Conservation (phyloP, 1,140 invertebrate genomes). For the Drosophila nebulosa region DNA sequence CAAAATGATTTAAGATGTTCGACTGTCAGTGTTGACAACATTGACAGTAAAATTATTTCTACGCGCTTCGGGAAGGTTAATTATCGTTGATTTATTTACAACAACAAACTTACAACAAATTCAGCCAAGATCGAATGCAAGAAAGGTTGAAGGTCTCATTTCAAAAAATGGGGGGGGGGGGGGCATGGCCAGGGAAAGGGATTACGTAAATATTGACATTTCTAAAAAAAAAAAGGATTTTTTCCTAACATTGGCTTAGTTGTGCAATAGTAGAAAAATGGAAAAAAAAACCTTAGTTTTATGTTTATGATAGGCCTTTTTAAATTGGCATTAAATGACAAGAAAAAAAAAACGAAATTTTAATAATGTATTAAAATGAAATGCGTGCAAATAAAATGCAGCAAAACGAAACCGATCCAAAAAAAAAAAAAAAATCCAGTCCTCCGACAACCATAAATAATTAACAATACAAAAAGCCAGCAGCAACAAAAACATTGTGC, state of each 20-base stretch:
- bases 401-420: constrained; percentile 25
- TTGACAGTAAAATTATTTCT: constrained; percentile 79
- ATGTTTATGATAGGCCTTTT: constrained; percentile 20
- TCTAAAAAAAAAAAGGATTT: no score
- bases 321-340: constrained; percentile 35
- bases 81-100: constrained; percentile 79
- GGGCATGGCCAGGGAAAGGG: background rate
- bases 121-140: background rate
- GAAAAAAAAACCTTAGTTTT: background rate
- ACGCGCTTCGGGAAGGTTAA: constrained; percentile 71
- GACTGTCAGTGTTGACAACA: constrained; percentile 73
- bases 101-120: constrained; percentile 13
- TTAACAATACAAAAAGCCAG: constrained; percentile 54
- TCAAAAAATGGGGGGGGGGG: background rate
- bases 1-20: constrained; percentile 78
- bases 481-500: constrained; percentile 44
- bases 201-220: no score
- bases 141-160: constrained; percentile 1
- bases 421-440: constrained; percentile 31
- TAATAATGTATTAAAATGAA: constrained; percentile 72
- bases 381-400: constrained; percentile 50
- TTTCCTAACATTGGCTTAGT: background rate
- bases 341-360: constrained; percentile 37
- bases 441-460: constrained; percentile 69
- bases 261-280: constrained; percentile 14